Base-by-base conservation (phyloP, 2,113 vertebrate genomes). In the Gavialis gangeticus region DNA sequence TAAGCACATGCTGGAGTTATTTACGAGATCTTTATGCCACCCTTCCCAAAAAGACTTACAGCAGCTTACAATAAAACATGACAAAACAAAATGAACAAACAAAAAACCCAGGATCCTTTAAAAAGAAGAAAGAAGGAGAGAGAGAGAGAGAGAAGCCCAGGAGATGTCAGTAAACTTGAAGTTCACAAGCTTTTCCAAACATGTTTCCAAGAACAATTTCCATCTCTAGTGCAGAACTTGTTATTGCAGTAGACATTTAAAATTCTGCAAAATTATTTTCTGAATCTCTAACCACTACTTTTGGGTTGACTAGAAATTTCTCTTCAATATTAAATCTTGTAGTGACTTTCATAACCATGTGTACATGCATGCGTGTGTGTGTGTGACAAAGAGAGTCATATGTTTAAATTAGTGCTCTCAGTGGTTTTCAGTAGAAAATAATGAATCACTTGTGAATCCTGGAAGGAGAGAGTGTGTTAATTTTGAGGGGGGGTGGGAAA, bases 231-330 rank as follows among this genome's bases (percentile, higher is more conserved):
- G 2, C n/a, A 77, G 75, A 87, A 62, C 77, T 69, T 0, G 1
- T 71, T 92, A 82, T 94, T 75, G 87, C 80, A 84, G 78, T 92
- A 94, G 30, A 77, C 69, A 59, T 89, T 96, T 95, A 66, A 93
- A 96, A 93, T 96, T 94, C 87, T 96, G 96, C 94, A 95, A 96
- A 95, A 97, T 95, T 94, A 96, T 94, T 95, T 92, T 89, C 95
- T 0, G 0, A 59, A 82, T 96, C 93, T 94, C 87, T 93, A 93
- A 95, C 77, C 93, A 88, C 62, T 82, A 88, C 90, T 95, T 93
- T 95, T 89, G 94, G 87, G 75, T 84, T 95, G 89, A n/a, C 90
- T 94, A 87, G 89, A 80, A 95, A 88, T 94, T 82, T 96, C 82
- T 88, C 73, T 59, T 37, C 89, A 69, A 92, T 88, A 92, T 87